These are phyloP conservation scores for Pissodes strobi DNA, from an alignment of 1,140 invertebrate genomes.

Conservation along the genomic window DNA sequence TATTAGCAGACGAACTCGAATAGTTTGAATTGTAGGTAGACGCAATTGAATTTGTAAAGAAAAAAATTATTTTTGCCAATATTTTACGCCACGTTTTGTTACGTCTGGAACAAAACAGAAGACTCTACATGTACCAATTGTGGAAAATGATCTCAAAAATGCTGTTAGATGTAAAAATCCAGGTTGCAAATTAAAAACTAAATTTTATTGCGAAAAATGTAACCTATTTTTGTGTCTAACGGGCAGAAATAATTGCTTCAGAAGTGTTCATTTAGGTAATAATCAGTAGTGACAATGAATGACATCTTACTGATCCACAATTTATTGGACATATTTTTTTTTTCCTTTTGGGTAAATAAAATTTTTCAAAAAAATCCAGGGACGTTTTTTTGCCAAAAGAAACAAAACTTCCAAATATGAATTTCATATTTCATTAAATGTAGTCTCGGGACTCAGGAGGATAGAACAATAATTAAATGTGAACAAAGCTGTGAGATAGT, in stretches of 20 bases:
- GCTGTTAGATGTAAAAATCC: constrained; percentile 14
- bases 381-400: not conserved
- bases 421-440: too few species aligned
- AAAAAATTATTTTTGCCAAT: too few species aligned
- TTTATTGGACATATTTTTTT: not conserved
- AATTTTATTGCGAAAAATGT: too few species aligned
- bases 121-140: constrained; percentile 13
- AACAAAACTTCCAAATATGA: not conserved
- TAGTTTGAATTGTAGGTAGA: too few species aligned
- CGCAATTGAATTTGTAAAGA: too few species aligned
- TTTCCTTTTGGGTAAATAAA: not conserved
- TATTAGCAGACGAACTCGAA: too few species aligned
- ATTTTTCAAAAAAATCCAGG: not conserved
- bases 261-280: constrained; percentile 12
- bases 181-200: constrained; percentile 5
- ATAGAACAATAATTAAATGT: too few species aligned
- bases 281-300: too few species aligned
- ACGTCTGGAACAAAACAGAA: constrained; percentile 10
- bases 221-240: constrained; percentile 12
- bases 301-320: not conserved
- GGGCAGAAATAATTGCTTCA: constrained; percentile 8
- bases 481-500: too few species aligned
- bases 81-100: too few species aligned
- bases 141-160: constrained; percentile 10
- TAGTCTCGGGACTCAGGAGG: too few species aligned